Conservation (phyloP, 2,797 vertebrate genomes). For the Darevskia nairensis region DNA sequence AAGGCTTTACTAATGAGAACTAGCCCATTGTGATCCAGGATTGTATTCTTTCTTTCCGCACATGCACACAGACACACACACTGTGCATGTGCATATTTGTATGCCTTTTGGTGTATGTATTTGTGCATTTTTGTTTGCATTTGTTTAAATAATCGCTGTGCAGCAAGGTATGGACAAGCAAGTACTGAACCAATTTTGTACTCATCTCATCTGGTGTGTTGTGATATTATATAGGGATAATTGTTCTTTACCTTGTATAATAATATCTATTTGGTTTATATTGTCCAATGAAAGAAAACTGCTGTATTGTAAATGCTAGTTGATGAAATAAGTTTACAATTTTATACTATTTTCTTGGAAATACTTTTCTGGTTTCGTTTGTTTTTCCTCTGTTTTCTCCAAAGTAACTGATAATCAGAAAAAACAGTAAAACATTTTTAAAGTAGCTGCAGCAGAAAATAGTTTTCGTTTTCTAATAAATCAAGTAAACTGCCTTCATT, state of each 20-base stretch:
- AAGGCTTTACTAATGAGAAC: not conserved
- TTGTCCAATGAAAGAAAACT: too few species aligned
- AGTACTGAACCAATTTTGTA: slow-evolving; percentile 56
- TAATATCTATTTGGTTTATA: too few species aligned
- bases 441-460: too few species aligned
- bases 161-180: slow-evolving; percentile 55
- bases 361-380: too few species aligned
- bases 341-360: too few species aligned
- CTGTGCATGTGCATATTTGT: not conserved
- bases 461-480: too few species aligned
- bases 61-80: not conserved
- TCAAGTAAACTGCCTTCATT: too few species aligned
- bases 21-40: not conserved
- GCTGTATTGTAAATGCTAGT: too few species aligned
- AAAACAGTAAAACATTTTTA: too few species aligned
- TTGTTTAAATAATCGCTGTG: slow-evolving; percentile 41
- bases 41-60: not conserved
- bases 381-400: too few species aligned
- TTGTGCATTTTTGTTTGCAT: slow-evolving; percentile 41
- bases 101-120: slow-evolving; percentile 39
- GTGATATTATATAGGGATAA: not conserved
- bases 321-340: too few species aligned
- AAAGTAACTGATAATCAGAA: too few species aligned
- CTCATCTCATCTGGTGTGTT: slow-evolving; percentile 27
- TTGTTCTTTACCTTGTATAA: not conserved